Evolutionary conservation across 2,888 invertebrate genomes (phyloP).

Genomic region (Anorthoa munda): DNA sequence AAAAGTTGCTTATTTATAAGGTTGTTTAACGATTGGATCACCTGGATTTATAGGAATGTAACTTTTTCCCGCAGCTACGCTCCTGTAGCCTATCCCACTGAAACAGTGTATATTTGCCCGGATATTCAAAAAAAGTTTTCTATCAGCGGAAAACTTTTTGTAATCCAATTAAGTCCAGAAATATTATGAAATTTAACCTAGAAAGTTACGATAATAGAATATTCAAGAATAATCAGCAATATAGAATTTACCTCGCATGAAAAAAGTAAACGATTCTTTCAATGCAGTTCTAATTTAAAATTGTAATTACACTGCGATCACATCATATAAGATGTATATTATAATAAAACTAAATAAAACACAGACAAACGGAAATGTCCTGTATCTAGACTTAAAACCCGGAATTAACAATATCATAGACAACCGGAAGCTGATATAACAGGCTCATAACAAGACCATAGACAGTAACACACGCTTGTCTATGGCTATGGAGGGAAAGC

Average conservation of each 20-base stretch:
- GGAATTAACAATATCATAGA: slow-evolving; percentile 51
- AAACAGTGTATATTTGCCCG: too few species aligned
- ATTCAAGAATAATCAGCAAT: neutral
- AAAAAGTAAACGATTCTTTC: neutral
- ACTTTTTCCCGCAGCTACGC: neutral
- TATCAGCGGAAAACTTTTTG: too few species aligned
- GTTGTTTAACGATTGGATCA: neutral
- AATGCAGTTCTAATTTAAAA: neutral
- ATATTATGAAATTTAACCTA: too few species aligned
- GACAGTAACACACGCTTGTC: slow-evolving; percentile 53
- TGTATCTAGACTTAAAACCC: slow-evolving; percentile 21
- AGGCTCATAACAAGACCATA: slow-evolving; percentile 60
- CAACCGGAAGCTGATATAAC: slow-evolving; percentile 62
- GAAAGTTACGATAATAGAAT: neutral
- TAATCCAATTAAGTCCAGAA: too few species aligned
- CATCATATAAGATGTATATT: slow-evolving; percentile 9
- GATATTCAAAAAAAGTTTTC: too few species aligned
- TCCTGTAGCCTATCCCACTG: neutral
- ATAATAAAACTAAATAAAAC: slow-evolving; percentile 16
- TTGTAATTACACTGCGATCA: neutral
- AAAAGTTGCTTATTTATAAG: too few species aligned
- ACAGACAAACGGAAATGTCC: slow-evolving; percentile 38
- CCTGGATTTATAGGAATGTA: neutral
- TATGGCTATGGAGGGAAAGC: slow-evolving; percentile 73
- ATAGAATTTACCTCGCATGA: neutral